A percentile compares a stretch with the other conserved stretches of the same genome.
These are phyloP conservation scores for Glareola pratincola DNA, from an alignment of 2,113 vertebrate genomes.

Conservation along the genomic window DNA sequence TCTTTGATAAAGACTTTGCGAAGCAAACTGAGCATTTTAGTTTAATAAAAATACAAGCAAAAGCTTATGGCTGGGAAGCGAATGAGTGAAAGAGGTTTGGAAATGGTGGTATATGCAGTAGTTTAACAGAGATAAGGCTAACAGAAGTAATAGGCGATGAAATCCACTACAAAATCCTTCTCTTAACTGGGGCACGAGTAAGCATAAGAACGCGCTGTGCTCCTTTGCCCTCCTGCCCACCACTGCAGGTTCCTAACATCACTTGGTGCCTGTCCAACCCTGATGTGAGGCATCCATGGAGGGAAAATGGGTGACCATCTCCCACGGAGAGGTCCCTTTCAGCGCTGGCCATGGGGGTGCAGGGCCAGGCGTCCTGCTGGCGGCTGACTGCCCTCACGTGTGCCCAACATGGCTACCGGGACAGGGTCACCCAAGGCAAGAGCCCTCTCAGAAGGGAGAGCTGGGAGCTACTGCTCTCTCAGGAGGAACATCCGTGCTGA, in stretches of 20 bases:
- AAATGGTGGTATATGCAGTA: background rate
- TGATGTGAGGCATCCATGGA: background rate
- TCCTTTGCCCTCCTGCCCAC: background rate
- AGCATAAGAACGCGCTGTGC: background rate
- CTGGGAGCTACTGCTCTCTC: background rate
- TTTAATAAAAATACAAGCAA: background rate
- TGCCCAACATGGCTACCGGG: background rate
- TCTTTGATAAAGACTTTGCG: background rate
- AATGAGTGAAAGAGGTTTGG: background rate
- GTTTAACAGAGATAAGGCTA: background rate
- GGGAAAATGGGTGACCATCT: background rate
- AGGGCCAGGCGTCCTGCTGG: background rate
- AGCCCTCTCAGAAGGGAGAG: background rate
- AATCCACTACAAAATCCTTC: background rate
- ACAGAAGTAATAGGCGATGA: background rate
- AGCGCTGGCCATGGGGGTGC: rapidly evolving
- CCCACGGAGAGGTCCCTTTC: background rate
- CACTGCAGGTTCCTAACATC: background rate
- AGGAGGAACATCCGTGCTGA: background rate
- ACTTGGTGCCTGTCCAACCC: background rate
- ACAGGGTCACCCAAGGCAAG: background rate
- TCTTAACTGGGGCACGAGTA: background rate
- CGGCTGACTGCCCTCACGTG: rapidly evolving
- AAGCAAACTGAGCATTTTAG: background rate
- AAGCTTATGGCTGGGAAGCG: background rate